Percentiles rank a stretch among this genome's conserved stretches.
phyloP scores from a whole-genome alignment of 2,888 invertebrate species.

The Hydrotaea diabolus region DNA sequence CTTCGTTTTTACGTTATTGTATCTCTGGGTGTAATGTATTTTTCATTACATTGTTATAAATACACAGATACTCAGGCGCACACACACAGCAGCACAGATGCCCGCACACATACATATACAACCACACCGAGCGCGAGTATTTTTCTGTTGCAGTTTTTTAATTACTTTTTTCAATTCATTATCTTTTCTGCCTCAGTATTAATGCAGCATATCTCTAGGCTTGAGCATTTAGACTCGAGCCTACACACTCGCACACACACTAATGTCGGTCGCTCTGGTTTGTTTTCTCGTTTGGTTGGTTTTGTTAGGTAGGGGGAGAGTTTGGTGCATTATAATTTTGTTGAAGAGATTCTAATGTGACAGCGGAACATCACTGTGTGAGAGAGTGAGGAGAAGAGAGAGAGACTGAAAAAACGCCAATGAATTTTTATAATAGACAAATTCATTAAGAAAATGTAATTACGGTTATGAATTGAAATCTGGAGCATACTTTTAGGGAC shows the following conservation, averaged over 20 bases:
- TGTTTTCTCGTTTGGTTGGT: conserved; percentile 35
- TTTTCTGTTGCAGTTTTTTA: conserved; percentile 69
- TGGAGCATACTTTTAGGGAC: conserved; percentile 63
- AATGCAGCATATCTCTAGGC: conserved; percentile 63
- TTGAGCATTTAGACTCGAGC: conserved; percentile 49
- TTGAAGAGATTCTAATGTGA: conserved; percentile 10
- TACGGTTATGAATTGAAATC: conserved; percentile 54
- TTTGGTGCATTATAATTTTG: conserved; percentile 18
- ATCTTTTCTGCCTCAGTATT: conserved; percentile 68
- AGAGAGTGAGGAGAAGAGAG: neutral
- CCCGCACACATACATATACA: too few relatives aligned
- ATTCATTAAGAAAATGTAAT: conserved; percentile 56
- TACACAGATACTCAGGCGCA: conserved; percentile 1
- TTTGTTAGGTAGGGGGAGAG: conserved; percentile 1
- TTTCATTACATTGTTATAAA: conserved; percentile 67
- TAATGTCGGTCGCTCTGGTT: conserved; percentile 26
- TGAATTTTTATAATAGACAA: conserved; percentile 35
- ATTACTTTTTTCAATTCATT: conserved; percentile 78
- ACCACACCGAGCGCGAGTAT: conserved; percentile 31
- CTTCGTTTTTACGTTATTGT: conserved; percentile 27
- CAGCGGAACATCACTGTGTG: conserved; percentile 1
- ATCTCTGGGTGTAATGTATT: conserved; percentile 65
- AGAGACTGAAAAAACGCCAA: conserved; percentile 1
- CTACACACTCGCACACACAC: neutral
- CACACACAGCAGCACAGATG: conserved; percentile 10